Conservation (phyloP, 2,113 vertebrate genomes). For the Ranitomeya variabilis region DNA sequence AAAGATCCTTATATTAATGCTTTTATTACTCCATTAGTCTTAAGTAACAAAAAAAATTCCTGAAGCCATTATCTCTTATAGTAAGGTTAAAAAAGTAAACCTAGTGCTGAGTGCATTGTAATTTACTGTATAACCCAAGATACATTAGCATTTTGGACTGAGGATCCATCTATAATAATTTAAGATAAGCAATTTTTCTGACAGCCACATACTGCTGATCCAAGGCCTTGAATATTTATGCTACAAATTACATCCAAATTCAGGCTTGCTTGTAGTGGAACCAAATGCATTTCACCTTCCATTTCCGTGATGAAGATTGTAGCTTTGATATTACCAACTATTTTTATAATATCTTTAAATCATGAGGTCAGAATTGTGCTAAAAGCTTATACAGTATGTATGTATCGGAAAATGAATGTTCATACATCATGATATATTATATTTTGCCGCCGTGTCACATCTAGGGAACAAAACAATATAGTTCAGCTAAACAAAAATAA, state of each 20-base stretch:
- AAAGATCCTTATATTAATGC: background rate
- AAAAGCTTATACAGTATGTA: background rate
- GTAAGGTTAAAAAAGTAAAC: constrained; percentile 30
- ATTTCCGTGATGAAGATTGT: constrained; percentile 48
- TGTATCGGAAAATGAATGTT: background rate
- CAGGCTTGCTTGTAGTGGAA: constrained; percentile 32
- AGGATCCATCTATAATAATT: constrained; percentile 54
- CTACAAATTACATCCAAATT: constrained; percentile 55
- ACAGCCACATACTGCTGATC: constrained; percentile 53
- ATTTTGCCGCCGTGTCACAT: background rate
- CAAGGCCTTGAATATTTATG: constrained; percentile 57
- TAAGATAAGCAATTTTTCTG: constrained; percentile 54
- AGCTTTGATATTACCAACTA: constrained; percentile 33
- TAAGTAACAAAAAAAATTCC: background rate
- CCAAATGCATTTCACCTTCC: constrained; percentile 28
- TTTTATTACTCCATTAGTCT: constrained; percentile 4
- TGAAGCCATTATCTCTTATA: constrained; percentile 4
- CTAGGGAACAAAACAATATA: background rate
- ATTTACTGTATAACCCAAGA: constrained; percentile 44
- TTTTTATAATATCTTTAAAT: constrained; percentile 39
- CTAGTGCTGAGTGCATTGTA: constrained; percentile 25
- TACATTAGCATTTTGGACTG: constrained; percentile 54
- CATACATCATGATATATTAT: constrained; percentile 20
- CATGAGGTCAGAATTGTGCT: background rate
- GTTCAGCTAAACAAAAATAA: background rate